Evolutionary conservation across 2,797 vertebrate species (phyloP), one percentile per base, ranked within the genome.

Genomic region (Halcyon smyrnensis): DNA sequence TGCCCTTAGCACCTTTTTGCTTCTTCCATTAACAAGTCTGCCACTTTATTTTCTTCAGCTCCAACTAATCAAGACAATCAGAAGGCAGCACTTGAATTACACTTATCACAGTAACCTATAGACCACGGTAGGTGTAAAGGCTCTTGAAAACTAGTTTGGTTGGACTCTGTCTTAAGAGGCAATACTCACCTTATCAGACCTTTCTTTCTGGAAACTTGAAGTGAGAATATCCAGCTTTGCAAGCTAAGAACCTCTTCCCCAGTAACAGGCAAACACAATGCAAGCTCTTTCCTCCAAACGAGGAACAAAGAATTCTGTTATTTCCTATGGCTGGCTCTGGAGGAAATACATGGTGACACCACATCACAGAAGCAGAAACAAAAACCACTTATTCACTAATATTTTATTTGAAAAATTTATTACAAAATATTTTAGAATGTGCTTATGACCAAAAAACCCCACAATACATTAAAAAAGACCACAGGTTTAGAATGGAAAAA

Each of bases 321-420:
- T 91, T 96, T 95, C 89, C 94, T 78, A 25, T 9, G 11, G 43
- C 8, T 64, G 41, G 50, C 48, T 87, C 68, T 45, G 34, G 60
- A 15, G 89, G 18, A 95, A 62, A 32, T 54, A 48, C 36, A 39
- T 2, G 51, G 71, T 7, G 2, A 79, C 70, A 93, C 48, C 65
- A 78, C 90, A 86, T 73, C 51, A 73, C 0, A 82, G 80, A 27
- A 83, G 56, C 41, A 59, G 71, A 90, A 93, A 43, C 2, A 6
- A 83, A 53, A 93, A 88, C 76, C 34, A 11, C 4, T 54, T 7
- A 74, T 50, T 89, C 92, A 87, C 30, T 76, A 88, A 70, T 59
- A 15, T 41, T 97, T 97, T 97, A 97, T 97, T 96, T 94, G 0
- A 11, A 92, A 94, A 94, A 90, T 80, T 18, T 0, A 84, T 94